Conservation (phyloP, 2,888 invertebrate species). For the Anaspis maculata region DNA sequence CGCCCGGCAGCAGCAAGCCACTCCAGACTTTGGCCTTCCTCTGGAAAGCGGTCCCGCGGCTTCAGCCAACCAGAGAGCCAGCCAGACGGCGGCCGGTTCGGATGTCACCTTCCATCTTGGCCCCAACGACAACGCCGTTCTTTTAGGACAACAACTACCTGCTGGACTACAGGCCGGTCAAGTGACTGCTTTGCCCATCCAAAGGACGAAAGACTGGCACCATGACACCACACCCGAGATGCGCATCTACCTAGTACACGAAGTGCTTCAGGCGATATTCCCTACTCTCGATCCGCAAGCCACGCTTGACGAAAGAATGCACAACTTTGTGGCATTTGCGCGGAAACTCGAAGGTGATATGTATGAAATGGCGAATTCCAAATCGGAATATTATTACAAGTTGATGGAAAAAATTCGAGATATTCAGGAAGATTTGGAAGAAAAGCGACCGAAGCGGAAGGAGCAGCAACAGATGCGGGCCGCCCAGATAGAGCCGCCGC, state of each 20-base stretch:
- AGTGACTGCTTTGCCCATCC: conserved; percentile 72
- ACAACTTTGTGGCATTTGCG: conserved; percentile 95
- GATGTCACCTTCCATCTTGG: conserved; percentile 42
- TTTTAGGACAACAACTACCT: conserved; percentile 40
- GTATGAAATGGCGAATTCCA: conserved; percentile 97
- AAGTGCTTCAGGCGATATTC: conserved; percentile 99
- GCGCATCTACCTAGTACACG: conserved; percentile 97
- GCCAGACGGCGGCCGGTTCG: conserved; percentile 41
- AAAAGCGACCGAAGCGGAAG: conserved; percentile 86
- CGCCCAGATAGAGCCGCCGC: conserved; percentile 45
- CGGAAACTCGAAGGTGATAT: conserved; percentile 99
- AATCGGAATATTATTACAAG: conserved; percentile 97
- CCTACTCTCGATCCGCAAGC: conserved; percentile 96
- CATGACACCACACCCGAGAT: conserved; percentile 94
- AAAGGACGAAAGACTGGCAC: conserved; percentile 94
- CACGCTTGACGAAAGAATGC: conserved; percentile 94
- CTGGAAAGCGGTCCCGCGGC: conserved; percentile 45
- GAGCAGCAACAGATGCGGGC: conserved; percentile 57
- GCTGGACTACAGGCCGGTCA: conserved; percentile 59
- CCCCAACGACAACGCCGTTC: conserved; percentile 28
- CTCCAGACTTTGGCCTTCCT: conserved; percentile 39
- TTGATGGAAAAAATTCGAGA: conserved; percentile 99
- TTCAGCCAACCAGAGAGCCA: conserved; percentile 23
- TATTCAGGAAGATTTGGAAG: conserved; percentile 96
- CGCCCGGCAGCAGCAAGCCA: conserved; percentile 15